Conservation (phyloP, 1,140 invertebrate genomes). For the Apolygus lucorum region DNA sequence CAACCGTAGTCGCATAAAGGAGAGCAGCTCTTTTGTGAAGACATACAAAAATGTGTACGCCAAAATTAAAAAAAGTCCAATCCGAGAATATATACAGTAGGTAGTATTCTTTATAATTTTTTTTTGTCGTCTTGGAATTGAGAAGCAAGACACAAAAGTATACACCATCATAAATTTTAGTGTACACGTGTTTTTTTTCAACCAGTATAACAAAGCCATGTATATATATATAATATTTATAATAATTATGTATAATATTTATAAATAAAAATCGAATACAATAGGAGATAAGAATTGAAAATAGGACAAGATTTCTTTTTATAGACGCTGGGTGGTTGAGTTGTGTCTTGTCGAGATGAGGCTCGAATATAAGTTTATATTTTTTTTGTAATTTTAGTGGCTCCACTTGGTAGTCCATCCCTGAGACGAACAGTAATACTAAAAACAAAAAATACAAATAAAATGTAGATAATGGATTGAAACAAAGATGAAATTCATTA, state of each 20-base stretch:
- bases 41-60: conserved; percentile 12
- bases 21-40: conserved; percentile 12
- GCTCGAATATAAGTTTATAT: background rate
- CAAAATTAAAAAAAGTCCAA: conserved; percentile 5
- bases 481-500: background rate
- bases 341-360: background rate
- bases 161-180: background rate
- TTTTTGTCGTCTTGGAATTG: background rate
- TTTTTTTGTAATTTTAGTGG: conserved; percentile 24
- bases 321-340: conserved; percentile 3
- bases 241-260: conserved; percentile 14
- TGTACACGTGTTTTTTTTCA: background rate
- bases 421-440: conserved; percentile 23
- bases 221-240: conserved; percentile 5
- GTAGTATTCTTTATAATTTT: background rate
- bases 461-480: background rate
- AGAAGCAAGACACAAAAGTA: background rate
- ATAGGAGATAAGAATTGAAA: conserved; percentile 5
- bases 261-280: conserved; percentile 12
- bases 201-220: conserved; percentile 6
- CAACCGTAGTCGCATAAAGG: conserved; percentile 10
- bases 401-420: conserved; percentile 31
- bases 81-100: conserved; percentile 8
- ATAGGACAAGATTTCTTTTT: conserved; percentile 4
- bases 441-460: conserved; percentile 19